phyloP scores from a whole-genome alignment of 1,140 invertebrate genomes.

The Caenorhabditis tropicalis region DNA sequence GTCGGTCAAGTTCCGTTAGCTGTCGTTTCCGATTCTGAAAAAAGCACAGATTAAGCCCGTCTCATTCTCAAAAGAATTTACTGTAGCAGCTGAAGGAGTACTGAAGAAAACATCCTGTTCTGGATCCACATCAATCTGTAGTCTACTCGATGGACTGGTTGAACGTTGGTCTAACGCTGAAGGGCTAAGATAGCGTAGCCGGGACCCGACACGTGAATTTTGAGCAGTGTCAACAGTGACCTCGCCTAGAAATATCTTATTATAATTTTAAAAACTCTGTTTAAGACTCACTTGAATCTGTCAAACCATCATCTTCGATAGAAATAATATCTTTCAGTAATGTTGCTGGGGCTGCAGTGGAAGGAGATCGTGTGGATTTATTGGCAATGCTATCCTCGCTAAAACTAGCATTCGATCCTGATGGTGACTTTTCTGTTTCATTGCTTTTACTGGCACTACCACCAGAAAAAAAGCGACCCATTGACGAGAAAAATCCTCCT shows the following conservation, averaged over 20 bases:
- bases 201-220: background rate
- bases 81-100: background rate
- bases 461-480: conserved; percentile 9
- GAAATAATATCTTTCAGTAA: background rate
- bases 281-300: background rate
- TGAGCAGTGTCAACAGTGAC: background rate
- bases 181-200: background rate
- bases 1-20: background rate
- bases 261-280: background rate
- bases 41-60: background rate
- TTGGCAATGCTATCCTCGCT: background rate
- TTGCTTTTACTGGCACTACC: conserved; percentile 2
- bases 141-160: background rate
- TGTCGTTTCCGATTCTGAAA: conserved; percentile 3
- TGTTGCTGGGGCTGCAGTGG: background rate
- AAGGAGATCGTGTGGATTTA: background rate
- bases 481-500: conserved; percentile 16
- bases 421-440: background rate
- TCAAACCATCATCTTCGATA: background rate
- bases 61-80: background rate
- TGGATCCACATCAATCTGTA: conserved; percentile 7
- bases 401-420: background rate
- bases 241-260: background rate
- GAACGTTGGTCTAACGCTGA: background rate
- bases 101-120: conserved; percentile 1